Conservation (phyloP, 2,113 vertebrate species). For the Suricata suricatta region DNA sequence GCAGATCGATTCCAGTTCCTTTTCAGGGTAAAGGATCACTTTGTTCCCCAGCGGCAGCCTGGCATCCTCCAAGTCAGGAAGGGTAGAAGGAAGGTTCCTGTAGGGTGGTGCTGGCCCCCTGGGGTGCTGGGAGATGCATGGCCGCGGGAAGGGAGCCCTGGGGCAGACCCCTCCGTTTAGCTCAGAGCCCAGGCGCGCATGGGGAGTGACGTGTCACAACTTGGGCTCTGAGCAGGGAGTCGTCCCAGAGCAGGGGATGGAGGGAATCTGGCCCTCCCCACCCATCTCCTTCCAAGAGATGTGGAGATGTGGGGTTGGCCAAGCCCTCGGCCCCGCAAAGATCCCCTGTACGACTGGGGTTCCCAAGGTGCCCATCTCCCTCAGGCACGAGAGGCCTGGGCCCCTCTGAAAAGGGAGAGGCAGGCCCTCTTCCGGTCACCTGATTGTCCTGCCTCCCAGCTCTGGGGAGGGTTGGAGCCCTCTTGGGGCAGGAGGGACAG, state of each 20-base stretch:
- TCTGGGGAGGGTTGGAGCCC: constrained; percentile 64
- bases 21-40: background rate
- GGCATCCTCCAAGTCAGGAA: background rate
- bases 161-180: constrained; percentile 60
- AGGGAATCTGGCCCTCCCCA: constrained; percentile 47
- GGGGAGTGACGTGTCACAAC: background rate
- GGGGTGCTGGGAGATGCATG: constrained; percentile 40
- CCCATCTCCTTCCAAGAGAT: background rate
- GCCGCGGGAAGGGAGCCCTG: constrained; percentile 68
- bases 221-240: constrained; percentile 68
- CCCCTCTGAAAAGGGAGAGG: constrained; percentile 25
- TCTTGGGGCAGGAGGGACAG: constrained; percentile 57
- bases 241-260: constrained; percentile 52
- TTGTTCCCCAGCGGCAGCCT: background rate
- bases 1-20: background rate
- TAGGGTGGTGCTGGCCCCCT: constrained; percentile 39
- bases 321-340: background rate
- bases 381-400: constrained; percentile 49
- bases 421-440: constrained; percentile 6
- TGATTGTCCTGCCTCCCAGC: constrained; percentile 22
- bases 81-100: constrained; percentile 70
- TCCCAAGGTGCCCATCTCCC: constrained; percentile 79
- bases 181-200: constrained; percentile 43
- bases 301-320: constrained; percentile 49
- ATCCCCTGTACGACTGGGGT: constrained; percentile 78